A percentile compares a stretch with the other conserved stretches of the same genome.
Conservation (phyloP, 2,113 vertebrate genomes). For the Gymnorhina tibicen region DNA sequence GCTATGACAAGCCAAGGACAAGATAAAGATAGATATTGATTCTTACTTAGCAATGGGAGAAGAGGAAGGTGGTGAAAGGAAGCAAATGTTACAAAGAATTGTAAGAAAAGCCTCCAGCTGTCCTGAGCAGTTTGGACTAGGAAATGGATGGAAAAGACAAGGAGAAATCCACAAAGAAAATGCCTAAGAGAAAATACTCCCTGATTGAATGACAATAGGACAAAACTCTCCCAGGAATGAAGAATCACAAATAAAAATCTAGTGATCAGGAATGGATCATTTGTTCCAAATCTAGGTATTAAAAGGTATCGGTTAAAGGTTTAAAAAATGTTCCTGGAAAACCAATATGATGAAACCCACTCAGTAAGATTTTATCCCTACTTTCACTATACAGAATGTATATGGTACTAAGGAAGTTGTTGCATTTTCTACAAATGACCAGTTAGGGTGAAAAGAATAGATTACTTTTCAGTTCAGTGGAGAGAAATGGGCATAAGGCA, state of each 20-base stretch:
- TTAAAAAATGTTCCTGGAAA: background rate
- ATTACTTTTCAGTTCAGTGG: background rate
- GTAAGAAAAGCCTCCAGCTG: background rate
- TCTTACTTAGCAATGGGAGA: background rate
- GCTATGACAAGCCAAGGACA: background rate
- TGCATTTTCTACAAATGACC: background rate
- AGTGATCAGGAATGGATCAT: background rate
- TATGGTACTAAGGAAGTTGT: background rate
- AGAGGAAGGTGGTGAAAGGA: background rate
- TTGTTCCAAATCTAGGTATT: background rate
- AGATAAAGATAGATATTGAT: background rate
- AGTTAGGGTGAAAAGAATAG: background rate
- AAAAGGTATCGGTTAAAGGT: background rate
- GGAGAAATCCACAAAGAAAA: background rate
- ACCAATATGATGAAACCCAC: background rate
- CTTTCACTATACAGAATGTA: background rate
- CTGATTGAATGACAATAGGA: background rate
- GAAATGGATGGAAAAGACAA: background rate
- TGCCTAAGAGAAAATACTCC: background rate
- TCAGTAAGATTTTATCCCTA: background rate
- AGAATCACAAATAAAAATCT: background rate
- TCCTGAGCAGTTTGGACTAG: background rate
- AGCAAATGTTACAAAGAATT: background rate
- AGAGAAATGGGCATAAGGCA: background rate
- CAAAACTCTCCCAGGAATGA: background rate